Conservation (phyloP, 2,797 vertebrate species). For the Danio aesculapii region DNA sequence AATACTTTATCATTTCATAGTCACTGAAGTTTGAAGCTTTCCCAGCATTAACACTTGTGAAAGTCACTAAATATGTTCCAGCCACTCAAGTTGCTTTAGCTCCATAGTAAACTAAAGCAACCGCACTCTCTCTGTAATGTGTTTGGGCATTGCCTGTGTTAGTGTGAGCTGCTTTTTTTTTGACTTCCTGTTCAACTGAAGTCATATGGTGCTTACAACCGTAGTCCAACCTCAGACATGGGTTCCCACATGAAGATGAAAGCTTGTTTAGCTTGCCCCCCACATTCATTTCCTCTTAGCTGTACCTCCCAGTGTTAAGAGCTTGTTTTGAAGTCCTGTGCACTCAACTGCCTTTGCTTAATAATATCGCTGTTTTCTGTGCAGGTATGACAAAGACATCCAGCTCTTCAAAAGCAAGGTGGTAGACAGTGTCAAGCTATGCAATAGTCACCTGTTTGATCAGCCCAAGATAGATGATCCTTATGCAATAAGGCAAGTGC, state of each 20-base stretch:
- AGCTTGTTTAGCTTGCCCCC: neutral
- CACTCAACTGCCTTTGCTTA: conserved; percentile 5
- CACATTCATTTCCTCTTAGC: neutral
- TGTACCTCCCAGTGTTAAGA: neutral
- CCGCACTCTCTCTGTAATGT: neutral
- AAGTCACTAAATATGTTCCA: neutral
- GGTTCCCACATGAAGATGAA: conserved; percentile 15
- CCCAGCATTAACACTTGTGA: neutral
- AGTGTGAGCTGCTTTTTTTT: neutral
- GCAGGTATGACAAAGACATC: conserved; percentile 94
- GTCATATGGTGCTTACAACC: neutral
- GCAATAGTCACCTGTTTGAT: conserved; percentile 96
- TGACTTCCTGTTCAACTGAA: neutral
- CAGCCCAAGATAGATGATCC: conserved; percentile 96
- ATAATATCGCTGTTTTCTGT: conserved; percentile 37
- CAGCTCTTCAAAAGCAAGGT: conserved; percentile 98
- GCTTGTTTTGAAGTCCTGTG: neutral
- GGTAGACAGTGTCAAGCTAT: conserved; percentile 93
- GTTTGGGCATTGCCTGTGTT: neutral
- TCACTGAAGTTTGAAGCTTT: neutral
- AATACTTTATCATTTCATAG: neutral
- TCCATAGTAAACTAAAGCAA: neutral
- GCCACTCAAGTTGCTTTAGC: neutral
- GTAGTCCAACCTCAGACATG: conserved; percentile 1
- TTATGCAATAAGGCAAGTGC: conserved; percentile 93